Conservation (phyloP, 2,797 vertebrate genomes). For the Oryzias dopingdopingensis region DNA sequence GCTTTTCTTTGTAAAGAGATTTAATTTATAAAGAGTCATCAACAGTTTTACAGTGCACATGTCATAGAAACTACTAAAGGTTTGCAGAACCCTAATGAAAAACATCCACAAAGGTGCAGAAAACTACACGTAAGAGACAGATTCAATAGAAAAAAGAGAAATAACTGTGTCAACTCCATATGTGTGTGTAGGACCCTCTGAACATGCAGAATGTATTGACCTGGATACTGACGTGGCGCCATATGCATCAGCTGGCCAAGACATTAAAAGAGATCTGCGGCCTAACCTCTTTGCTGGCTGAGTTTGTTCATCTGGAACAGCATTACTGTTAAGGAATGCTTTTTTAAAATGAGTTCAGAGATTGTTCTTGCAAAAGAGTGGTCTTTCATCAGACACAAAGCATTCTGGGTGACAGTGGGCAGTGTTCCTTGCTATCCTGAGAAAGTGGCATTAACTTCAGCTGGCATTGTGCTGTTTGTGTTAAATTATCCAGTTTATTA, state of each 20-base stretch:
- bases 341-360: constrained; percentile 22
- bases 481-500: constrained; percentile 28
- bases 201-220: constrained; percentile 51
- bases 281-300: constrained; percentile 54
- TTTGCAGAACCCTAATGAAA: constrained; percentile 64
- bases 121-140: constrained; percentile 43
- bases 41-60: constrained; percentile 66
- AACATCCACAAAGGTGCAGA: constrained; percentile 53
- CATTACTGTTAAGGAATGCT: constrained; percentile 35
- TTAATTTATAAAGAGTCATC: constrained; percentile 73
- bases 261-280: constrained; percentile 44
- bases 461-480: constrained; percentile 16
- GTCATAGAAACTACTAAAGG: constrained; percentile 56
- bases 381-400: constrained; percentile 28
- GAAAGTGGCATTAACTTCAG: constrained; percentile 21
- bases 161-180: constrained; percentile 25
- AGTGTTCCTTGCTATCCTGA: constrained; percentile 57
- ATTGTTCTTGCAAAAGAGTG: constrained; percentile 70
- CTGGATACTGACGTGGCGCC: constrained; percentile 65
- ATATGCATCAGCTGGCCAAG: constrained; percentile 60
- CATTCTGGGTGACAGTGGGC: constrained; percentile 26
- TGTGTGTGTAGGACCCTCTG: constrained; percentile 39
- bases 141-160: constrained; percentile 54
- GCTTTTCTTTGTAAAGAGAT: constrained; percentile 57
- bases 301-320: constrained; percentile 43